phyloP scores from a whole-genome alignment of 2,888 invertebrate species.

The Dendrolimus houi region DNA sequence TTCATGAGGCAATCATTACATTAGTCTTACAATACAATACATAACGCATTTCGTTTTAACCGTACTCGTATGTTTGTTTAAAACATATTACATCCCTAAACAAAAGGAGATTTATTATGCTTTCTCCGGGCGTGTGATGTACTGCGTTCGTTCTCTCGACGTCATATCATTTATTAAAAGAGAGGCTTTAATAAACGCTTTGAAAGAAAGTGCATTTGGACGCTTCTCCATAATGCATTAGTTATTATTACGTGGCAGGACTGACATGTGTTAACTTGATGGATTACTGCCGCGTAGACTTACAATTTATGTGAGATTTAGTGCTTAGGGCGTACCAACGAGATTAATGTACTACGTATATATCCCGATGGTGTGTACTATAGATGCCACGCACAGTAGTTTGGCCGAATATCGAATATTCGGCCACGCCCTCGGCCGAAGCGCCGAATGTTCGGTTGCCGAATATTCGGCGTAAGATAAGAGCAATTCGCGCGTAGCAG shows the following conservation, averaged over 20 bases:
- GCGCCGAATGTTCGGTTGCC: too few relatives aligned
- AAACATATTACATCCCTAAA: constrained; percentile 35
- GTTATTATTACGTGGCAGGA: constrained; percentile 21
- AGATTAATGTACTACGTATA: too few relatives aligned
- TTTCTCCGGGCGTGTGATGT: constrained; percentile 49
- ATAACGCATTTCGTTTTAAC: constrained; percentile 8
- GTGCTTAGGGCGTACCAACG: too few relatives aligned
- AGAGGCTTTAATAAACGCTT: constrained; percentile 29
- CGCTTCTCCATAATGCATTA: constrained; percentile 34
- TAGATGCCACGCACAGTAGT: too few relatives aligned
- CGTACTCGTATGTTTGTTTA: constrained; percentile 24
- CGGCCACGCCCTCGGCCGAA: too few relatives aligned
- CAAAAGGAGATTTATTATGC: constrained; percentile 60
- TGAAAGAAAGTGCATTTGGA: constrained; percentile 50
- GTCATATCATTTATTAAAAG: constrained; percentile 44
- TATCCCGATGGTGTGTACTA: too few relatives aligned
- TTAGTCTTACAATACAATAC: constrained; percentile 1
- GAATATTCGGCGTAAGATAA: too few relatives aligned
- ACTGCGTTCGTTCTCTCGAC: constrained; percentile 36
- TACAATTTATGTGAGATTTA: too few relatives aligned
- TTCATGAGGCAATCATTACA: not conserved
- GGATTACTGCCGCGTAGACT: constrained; percentile 14
- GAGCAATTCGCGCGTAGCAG: too few relatives aligned
- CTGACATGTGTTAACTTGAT: constrained; percentile 29
- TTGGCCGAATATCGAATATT: too few relatives aligned